Evolutionary conservation across 1,140 invertebrate genomes (phyloP).

Genomic region (Proctacanthus coquilletti): DNA sequence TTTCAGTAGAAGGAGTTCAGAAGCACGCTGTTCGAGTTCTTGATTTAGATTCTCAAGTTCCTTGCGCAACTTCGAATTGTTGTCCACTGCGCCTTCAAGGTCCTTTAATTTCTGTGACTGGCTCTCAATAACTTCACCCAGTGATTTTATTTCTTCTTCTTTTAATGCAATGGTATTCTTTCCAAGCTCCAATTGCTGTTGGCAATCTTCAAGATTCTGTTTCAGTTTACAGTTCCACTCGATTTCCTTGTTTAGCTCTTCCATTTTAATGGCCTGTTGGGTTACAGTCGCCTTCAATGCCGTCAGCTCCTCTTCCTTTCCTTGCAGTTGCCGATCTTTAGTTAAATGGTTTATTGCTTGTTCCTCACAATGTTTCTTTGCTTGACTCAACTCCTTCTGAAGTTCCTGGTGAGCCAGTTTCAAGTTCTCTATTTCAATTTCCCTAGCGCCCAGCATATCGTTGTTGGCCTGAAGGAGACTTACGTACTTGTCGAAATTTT

Average conservation of each 20-base stretch:
- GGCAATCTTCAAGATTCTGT: neutral
- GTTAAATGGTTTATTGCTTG: neutral
- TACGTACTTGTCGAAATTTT: neutral
- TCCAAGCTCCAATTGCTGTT: neutral
- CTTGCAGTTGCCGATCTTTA: slow-evolving; percentile 12
- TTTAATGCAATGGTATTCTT: neutral
- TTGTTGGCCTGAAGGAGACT: neutral
- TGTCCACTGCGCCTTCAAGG: slow-evolving; percentile 10
- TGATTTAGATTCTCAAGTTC: slow-evolving; percentile 21
- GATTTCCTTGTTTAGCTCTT: neutral
- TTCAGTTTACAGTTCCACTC: too few relatives aligned
- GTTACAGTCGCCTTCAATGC: slow-evolving; percentile 5
- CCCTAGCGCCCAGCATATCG: neutral
- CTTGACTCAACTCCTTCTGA: neutral
- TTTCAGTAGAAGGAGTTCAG: too few relatives aligned
- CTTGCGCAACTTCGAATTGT: slow-evolving; percentile 14
- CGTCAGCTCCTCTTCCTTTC: slow-evolving; percentile 17
- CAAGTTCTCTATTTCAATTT: neutral
- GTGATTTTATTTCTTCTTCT: slow-evolving; percentile 5
- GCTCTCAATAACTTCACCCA: slow-evolving; percentile 17
- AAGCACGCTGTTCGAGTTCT: too few relatives aligned
- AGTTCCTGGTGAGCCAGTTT: neutral
- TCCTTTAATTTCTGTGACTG: slow-evolving; percentile 15
- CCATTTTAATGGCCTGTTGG: neutral
- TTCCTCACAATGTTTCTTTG: neutral